A percentile compares a stretch with the other conserved stretches of the same genome.
Evolutionary conservation across 2,797 vertebrate genomes (phyloP).

Genomic region (Micromesistius poutassou): DNA sequence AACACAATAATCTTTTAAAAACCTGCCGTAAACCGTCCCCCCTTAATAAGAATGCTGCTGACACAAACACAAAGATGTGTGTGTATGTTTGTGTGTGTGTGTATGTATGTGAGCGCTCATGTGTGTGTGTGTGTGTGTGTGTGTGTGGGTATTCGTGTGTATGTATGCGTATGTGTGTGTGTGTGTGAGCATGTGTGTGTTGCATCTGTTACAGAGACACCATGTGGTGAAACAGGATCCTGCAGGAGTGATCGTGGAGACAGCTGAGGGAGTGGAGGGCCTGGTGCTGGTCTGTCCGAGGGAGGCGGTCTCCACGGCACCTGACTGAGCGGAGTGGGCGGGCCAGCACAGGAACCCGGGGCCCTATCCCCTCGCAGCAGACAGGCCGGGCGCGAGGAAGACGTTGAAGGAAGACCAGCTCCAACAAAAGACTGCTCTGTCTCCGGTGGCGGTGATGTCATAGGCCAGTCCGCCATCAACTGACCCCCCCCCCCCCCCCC

Average conservation of each 20-base stretch:
- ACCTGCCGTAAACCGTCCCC: neutral
- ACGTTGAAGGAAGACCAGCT: neutral
- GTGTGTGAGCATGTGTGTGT: neutral
- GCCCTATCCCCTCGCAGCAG: slow-evolving; percentile 1
- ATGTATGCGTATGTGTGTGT: no score
- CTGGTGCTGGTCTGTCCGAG: neutral
- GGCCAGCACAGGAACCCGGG: neutral
- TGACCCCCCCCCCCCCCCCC: no score
- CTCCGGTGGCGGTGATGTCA: no score
- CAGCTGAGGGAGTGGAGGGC: slow-evolving; percentile 30
- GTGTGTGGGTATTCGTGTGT: no score
- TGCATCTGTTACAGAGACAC: slow-evolving; percentile 46
- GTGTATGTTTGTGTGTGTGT: neutral
- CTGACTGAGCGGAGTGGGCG: neutral
- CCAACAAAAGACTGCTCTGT: neutral
- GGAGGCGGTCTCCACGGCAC: neutral
- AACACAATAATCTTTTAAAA: neutral
- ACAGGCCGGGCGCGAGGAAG: neutral
- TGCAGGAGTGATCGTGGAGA: slow-evolving; percentile 28
- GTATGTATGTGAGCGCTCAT: no score
- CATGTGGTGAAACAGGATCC: slow-evolving; percentile 49
- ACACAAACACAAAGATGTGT: neutral
- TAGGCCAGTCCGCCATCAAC: no score
- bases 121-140: no score
- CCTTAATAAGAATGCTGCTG: slow-evolving; percentile 1